These are phyloP conservation scores for Eretmochelys imbricata DNA, from an alignment of 2,113 vertebrate species.

Conservation along the genomic window DNA sequence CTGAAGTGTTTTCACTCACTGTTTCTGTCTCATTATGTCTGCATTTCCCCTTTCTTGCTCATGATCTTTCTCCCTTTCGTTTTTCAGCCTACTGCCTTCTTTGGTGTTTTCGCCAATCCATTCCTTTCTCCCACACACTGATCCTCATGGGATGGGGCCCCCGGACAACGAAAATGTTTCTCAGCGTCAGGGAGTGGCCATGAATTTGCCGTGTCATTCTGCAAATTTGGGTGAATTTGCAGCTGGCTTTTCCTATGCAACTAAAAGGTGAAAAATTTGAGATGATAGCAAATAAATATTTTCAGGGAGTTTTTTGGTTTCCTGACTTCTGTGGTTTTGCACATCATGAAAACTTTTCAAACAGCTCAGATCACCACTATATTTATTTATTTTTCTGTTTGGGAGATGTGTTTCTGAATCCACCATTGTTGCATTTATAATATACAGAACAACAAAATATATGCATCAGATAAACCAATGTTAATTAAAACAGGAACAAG, in stretches of 20 bases:
- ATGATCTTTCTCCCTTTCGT: background rate
- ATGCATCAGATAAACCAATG: background rate
- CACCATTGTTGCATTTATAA: slow-evolving; percentile 40
- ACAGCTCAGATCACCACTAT: background rate
- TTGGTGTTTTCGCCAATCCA: rapidly evolving
- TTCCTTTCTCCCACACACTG: background rate
- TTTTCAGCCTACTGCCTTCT: background rate
- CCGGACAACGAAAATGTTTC: background rate
- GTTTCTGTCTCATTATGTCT: background rate
- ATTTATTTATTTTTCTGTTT: background rate
- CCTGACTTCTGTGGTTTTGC: slow-evolving; percentile 4
- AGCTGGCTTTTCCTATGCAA: background rate
- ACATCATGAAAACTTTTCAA: background rate
- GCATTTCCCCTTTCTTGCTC: rapidly evolving
- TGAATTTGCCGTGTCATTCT: background rate
- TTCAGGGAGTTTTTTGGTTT: background rate
- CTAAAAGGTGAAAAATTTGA: background rate
- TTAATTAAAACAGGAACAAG: slow-evolving; percentile 43
- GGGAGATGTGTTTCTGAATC: slow-evolving; percentile 19
- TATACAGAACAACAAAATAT: slow-evolving; percentile 38
- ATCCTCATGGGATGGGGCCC: background rate
- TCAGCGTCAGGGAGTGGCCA: background rate
- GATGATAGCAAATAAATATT: background rate
- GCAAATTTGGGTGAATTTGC: background rate
- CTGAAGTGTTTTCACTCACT: background rate